Evolutionary conservation across 2,113 vertebrate species (phyloP).

Genomic region (Orycteropus afer): DNA sequence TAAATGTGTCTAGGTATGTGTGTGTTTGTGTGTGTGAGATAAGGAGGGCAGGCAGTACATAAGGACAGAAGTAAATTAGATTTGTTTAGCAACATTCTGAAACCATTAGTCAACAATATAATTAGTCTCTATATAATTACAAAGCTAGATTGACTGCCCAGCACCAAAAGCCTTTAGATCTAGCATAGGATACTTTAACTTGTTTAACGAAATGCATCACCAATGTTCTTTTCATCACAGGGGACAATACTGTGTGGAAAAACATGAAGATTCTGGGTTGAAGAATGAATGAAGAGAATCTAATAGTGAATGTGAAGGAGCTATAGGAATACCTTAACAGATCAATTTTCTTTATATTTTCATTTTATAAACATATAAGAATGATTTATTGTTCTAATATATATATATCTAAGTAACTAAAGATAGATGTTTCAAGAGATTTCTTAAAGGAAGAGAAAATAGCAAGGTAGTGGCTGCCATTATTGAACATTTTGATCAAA

Average conservation of each 20-base stretch:
- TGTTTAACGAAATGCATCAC: constrained; percentile 11
- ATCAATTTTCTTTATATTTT: not conserved
- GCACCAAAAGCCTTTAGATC: not conserved
- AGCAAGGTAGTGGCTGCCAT: not conserved
- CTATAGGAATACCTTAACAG: not conserved
- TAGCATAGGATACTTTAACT: not conserved
- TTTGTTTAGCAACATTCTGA: not conserved
- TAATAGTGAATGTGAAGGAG: not conserved
- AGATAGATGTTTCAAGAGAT: not conserved
- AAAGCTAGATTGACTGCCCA: not conserved
- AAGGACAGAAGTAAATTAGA: not conserved
- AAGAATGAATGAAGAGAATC: not conserved
- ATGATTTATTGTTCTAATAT: not conserved
- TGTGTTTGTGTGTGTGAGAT: not conserved
- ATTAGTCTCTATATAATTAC: not conserved
- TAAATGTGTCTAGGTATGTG: fast-evolving
- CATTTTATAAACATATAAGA: not conserved
- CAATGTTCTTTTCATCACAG: not conserved
- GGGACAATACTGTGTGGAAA: not conserved
- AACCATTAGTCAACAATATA: not conserved
- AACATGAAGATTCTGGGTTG: not conserved
- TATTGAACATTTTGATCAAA: not conserved
- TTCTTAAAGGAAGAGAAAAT: not conserved
- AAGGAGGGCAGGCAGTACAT: too few species aligned
- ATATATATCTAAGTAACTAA: not conserved